Base-by-base conservation (phyloP, 2,113 vertebrate species). In the Oncorhynchus nerka region DNA sequence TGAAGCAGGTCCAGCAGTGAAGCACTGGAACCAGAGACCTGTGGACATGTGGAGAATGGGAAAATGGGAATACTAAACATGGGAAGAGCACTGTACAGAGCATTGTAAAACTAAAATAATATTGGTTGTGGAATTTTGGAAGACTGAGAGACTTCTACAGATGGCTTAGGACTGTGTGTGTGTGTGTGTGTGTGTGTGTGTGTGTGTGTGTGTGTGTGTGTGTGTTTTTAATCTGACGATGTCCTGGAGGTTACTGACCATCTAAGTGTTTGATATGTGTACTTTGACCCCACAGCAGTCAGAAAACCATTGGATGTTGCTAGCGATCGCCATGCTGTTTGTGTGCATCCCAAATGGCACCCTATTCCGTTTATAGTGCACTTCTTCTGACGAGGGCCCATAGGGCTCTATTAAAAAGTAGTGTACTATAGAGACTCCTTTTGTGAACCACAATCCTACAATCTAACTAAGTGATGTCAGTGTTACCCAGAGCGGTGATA, bases 1-100 rank as follows among this genome's bases (percentile, higher is more conserved):
- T 92, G 85, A 92, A 92, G 89, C 90, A 90, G 75, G 87, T 90
- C 88, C 91, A 92, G 88, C 90, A 90, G 88, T 92, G 79, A 89
- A 51, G 75, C 81, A 79, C 80, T 76, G 61, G 71, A 7, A 19
- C 19, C 34, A 8, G 34, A 30, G 32, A 28, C 4, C n/a, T 11
- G 26, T 12, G 24, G 64, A 72, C 77, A n/a, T 79, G 67, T 61
- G 79, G 70, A 79, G 30, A 79, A 70, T 32, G 32, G 32, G 32
- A 32, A 32, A 32, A 32, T 34, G 32, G 5, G 32, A 34, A 34
- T 34, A 34, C 32, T 34, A 34, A 34, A 34, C 32, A 6, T 34
- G 32, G 32, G 32, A 34, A 34, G 24, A 24, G 24, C 24, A 24
- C 24, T 24, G 24, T 5, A 32, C 32, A 32, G 32, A 34, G 32